Base-by-base conservation (phyloP, 2,797 vertebrate species). In the Sebastes oblongus region DNA sequence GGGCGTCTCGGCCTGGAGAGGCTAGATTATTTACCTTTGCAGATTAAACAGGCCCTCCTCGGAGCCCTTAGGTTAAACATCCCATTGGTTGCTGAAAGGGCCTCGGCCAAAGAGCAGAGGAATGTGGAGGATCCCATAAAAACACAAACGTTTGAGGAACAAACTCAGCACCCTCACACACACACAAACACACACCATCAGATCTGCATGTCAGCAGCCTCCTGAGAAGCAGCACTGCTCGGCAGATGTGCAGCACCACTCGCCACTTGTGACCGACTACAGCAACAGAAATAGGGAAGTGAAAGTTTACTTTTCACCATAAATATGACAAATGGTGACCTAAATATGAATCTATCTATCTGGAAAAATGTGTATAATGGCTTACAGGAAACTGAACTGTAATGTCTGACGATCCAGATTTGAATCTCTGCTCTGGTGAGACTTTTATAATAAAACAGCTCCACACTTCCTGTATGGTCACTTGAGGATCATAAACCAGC, bases 51-150 rank as follows among this genome's bases (percentile, higher is more conserved):
- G 90, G 86, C 90, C 91, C 82, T 81, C 71, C 61, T 75, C 72
- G n/a, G 66, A 85, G 83, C 82, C 72, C 66, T 75, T 30, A 58
- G 77, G 72, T 86, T 89, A 80, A 89, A 91, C 91, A 86, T 90
- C 92, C 79, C 78, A 89, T 80, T 89, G 91, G 94, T 60, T 20
- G 81, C 78, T 85, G 61, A 29, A 65, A 81, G 80, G 6, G 39
- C 72, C 84, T 88, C 72, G 72, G 86, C 83, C 66, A 72, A 80
- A 88, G 80, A 91, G 61, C 16, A 4, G 74, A 83, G 89, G 92
- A 95, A 94, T 92, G 88, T 55, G 27, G 84, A 87, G 89, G 86
- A 90, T 88, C 85, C 91, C 86, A 68, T 92, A 82, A 93, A 95
- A 92, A 91, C 88, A 89, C 82, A 89, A 91, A 91, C 69, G 78